Evolutionary conservation across 2,797 vertebrate genomes (phyloP), one percentile per base, ranked within the genome.

Genomic region (Premnoplex brunnescens): DNA sequence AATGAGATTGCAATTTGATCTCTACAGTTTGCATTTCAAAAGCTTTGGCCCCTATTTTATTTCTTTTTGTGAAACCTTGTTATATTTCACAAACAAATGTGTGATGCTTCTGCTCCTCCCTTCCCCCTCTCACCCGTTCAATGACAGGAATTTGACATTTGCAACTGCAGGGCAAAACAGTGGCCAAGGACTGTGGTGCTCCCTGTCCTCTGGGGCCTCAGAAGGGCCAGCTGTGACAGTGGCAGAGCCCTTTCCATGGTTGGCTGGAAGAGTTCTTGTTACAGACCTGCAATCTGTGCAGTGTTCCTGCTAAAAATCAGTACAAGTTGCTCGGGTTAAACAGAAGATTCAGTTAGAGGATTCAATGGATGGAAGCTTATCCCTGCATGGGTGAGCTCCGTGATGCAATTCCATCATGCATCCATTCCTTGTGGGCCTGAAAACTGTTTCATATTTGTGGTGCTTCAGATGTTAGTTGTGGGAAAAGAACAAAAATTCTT

Each of bases 401-500:
- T 46, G 0, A 1, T 14, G 32, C 19, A 36, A 9, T 39, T 77
- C 51, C 1, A 10, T 46, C 63, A 20, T 8, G 3, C 37, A n/a
- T 54, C 43, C 0, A 0, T 55, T 92, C 81, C 52, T 48, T 59
- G 39, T 36, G 58, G 48, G 32, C n/a, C 48, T 60, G 48, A 48
- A 79, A 90, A n/a, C 30, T 93, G 32, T 32, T 88, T 77, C 51
- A 78, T 56, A 21, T 63, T 92, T 91, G 69, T 69, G 62, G 6
- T 0, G 4, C 55, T 56, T 94, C 52, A 15, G 48, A 66, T 66
- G 27, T 41, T 81, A 49, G 59, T 30, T 91, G 52, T 76, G 23
- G 55, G 89, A 80, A 92, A 89, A 94, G 69, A 89, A 55, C 23
- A 62, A 43, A 80, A 83, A 20, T 41, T 55, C 13, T 54, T 69